Evolutionary conservation across 2,797 vertebrate genomes (phyloP), one percentile per base, ranked within the genome.

Genomic region (Cossypha heuglini): DNA sequence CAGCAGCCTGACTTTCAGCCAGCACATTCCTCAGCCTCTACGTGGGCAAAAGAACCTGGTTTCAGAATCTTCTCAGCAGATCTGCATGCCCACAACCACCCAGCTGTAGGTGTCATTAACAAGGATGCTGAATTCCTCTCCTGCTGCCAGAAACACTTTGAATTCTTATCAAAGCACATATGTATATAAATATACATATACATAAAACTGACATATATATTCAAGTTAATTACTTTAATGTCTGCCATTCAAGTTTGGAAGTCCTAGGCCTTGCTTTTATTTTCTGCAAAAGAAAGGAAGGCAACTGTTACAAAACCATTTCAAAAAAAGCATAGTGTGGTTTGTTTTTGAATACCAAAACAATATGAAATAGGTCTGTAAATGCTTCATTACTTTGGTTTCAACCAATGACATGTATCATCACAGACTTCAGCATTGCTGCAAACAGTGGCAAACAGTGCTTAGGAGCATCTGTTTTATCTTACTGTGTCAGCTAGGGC

Each of bases 391-490:
- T 92, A 63, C 35, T 94, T 86, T 13, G 1, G 31, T 88, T 93
- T 87, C 42, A 75, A 78, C 33, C 21, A 77, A 7, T 40, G 94
- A 83, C 46, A 66, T 2, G 1, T 42, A 66, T 38, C 57, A 88
- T 92, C 55, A 85, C 61, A 86, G 92, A 90, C 20, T 74, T 95
- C 68, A 77, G 51, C 54, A 68, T 18, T 86, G 59, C 59, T 86
- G 87, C 76, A 84, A 94, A 94, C 55, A 90, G 80, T 72, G 76
- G 81, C 91, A 93, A 94, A 90, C 57, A 69, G 37, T 42, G 40
- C 75, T 90, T 72, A 77, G 81, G 68, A 55, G 69, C 52, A 94
- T 80, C 94, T 96, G 77, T 40, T 96, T 96, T 86, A 93, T 93
- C 91, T 97, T 92, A 96, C 22, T 52, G 7, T 33, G 55, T 79